A percentile compares a stretch with the other conserved stretches of the same genome.
phyloP scores from a whole-genome alignment of 2,888 invertebrate species.

The Beris morrisii region DNA sequence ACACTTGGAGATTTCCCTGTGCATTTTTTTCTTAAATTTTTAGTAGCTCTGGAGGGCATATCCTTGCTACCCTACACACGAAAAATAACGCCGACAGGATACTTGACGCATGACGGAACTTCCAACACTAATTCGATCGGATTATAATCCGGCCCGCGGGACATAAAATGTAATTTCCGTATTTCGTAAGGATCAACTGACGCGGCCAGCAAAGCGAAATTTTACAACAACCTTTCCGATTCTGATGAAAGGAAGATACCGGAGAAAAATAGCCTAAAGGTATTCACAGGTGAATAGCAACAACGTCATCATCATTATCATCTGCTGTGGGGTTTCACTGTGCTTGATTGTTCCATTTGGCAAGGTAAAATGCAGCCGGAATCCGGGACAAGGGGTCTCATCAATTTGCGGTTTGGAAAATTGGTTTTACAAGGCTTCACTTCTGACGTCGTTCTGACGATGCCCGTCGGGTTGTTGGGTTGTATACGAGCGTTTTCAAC shows the following conservation, averaged over 20 bases:
- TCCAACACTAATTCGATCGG: conserved; percentile 55
- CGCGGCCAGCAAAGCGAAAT: conserved; percentile 39
- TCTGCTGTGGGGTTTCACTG: neutral
- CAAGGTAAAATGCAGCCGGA: neutral
- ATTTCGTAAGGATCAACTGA: conserved; percentile 49
- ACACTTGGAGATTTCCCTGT: no score
- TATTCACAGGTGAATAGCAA: conserved; percentile 21
- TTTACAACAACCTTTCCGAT: neutral
- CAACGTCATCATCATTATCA: conserved; percentile 20
- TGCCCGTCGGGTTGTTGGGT: neutral
- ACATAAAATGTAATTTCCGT: conserved; percentile 56
- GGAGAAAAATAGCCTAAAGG: neutral
- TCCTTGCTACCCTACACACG: no score
- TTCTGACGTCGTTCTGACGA: conserved; percentile 18
- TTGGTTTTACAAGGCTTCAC: conserved; percentile 34
- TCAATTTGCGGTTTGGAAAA: conserved; percentile 32
- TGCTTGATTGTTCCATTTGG: conserved; percentile 4
- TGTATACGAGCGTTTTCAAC: neutral
- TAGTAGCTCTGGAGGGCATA: no score
- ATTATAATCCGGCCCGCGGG: conserved; percentile 54
- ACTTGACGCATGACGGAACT: conserved; percentile 31
- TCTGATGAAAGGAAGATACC: neutral
- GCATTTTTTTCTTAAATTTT: no score
- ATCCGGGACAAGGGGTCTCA: neutral
- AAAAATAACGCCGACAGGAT: no score